Evolutionary conservation across 2,888 invertebrate species (phyloP).

Genomic region (Synergus laeviventris): DNA sequence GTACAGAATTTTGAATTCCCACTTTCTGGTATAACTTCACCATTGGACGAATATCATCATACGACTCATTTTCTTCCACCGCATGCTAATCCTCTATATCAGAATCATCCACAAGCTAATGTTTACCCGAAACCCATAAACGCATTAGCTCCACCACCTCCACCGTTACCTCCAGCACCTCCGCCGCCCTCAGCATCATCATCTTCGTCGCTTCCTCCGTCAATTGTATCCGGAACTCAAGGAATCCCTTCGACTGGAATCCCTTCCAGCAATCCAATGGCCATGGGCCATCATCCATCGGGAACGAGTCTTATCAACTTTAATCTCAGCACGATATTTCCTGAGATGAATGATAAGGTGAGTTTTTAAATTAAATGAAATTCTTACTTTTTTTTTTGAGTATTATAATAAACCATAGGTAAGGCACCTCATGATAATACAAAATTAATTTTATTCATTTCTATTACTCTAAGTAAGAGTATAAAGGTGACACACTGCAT

Average conservation of each 20-base stretch:
- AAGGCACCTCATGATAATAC: no score
- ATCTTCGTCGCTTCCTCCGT: conserved; percentile 46
- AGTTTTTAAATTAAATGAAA: background rate
- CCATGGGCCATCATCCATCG: conserved; percentile 72
- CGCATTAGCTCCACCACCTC: conserved; percentile 56
- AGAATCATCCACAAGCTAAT: conserved; percentile 69
- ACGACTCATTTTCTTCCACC: conserved; percentile 62
- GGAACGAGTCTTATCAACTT: conserved; percentile 84
- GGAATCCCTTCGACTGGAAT: conserved; percentile 57
- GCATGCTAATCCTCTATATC: conserved; percentile 70
- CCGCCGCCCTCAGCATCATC: conserved; percentile 47
- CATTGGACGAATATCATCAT: conserved; percentile 72
- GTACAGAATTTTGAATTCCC: conserved; percentile 72
- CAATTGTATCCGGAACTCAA: conserved; percentile 52
- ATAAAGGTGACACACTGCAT: no score
- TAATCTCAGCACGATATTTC: conserved; percentile 89
- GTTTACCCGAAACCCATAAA: conserved; percentile 66
- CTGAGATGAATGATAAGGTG: conserved; percentile 85
- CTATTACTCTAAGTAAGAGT: no score
- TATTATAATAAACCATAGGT: no score
- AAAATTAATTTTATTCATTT: no score
- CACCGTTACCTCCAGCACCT: conserved; percentile 44
- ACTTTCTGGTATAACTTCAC: conserved; percentile 67
- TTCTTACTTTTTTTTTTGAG: background rate
- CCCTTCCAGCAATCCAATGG: conserved; percentile 64